Evolutionary conservation across 2,888 invertebrate species (phyloP), one percentile per base, ranked within the genome.

Genomic region (Biston stratarius): DNA sequence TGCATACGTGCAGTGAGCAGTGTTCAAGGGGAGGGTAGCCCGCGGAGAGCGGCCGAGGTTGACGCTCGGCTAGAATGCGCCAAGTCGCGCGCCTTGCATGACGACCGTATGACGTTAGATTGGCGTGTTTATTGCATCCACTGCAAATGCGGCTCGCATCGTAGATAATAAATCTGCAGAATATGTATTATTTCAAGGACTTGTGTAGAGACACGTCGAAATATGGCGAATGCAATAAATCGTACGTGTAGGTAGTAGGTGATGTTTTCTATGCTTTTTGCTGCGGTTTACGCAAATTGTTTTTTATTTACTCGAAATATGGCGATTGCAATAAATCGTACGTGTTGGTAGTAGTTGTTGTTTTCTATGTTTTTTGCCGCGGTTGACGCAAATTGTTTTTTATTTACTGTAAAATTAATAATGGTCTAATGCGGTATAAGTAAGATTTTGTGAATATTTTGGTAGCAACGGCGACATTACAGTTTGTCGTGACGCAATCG

Each of bases 1-100:
- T 79, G 76, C 67, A 61, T 62, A 65, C 52, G 63, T 61, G 61
- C 47, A 51, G 57, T 51, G 57, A 40, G 75, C 76, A 38, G 38
- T 38, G 38, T 9, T 38, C 9, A 74, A 75, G 78, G 73, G 79
- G 75, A 71, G 76, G 73, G 75, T 72, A 73, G 74, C 71, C 73
- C 72, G 77, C 76, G 75, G 79, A 78, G 80, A 73, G 69, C 68
- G 34, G 61, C 74, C 82, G 89, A 90, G 91, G 92, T 92, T 91
- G 91, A 90, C 88, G 90, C 85, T 91, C 91, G 82, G 83, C 82
- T 87, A 89, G 91, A 90, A 90, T 89, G 90, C 87, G 85, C 86
- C 85, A 83, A 84, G 83, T 75, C 82, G 84, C 86, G 84, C 84
- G 79, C 83, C 87, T 84, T 83, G 82, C 72, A 61, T 62, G 67